Conservation (phyloP, 2,888 invertebrate species). For the Holacanthella duospinosa region DNA sequence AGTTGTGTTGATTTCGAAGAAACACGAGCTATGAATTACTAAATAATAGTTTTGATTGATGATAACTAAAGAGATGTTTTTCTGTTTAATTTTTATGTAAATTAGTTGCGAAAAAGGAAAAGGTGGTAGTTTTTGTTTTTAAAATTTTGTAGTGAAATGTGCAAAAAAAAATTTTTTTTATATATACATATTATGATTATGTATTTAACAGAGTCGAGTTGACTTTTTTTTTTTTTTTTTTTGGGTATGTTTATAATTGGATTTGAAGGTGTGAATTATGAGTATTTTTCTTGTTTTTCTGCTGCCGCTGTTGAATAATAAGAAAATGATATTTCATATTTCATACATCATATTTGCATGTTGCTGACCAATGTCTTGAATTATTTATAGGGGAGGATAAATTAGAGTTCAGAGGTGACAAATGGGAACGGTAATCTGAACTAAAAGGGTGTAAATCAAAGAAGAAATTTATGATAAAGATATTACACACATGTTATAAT, state of each 20-base stretch:
- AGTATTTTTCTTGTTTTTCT: not conserved
- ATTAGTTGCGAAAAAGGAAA: not conserved
- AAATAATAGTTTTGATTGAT: not conserved
- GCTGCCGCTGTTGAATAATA: not conserved
- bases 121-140: not conserved
- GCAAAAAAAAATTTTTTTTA: not conserved
- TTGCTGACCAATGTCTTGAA: not conserved
- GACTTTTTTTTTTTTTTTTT: not conserved
- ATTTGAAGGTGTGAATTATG: not conserved
- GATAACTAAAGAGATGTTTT: not conserved
- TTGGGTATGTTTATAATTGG: not conserved
- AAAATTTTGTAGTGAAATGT: not conserved
- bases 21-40: too few relatives aligned
- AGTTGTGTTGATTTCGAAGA: too few relatives aligned
- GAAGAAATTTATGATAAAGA: too few relatives aligned
- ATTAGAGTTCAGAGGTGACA: slow-evolving; percentile 5
- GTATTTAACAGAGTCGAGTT: too few relatives aligned
- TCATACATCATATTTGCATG: not conserved
- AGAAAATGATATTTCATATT: not conserved
- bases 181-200: not conserved
- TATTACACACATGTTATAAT: too few relatives aligned
- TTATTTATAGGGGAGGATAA: slow-evolving; percentile 3
- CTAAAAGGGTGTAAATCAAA: not conserved
- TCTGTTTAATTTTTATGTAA: not conserved
- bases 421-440: slow-evolving; percentile 2